These are phyloP conservation scores for Myotis brandtii DNA, from an alignment of 2,113 vertebrate genomes.

Conservation along the genomic window DNA sequence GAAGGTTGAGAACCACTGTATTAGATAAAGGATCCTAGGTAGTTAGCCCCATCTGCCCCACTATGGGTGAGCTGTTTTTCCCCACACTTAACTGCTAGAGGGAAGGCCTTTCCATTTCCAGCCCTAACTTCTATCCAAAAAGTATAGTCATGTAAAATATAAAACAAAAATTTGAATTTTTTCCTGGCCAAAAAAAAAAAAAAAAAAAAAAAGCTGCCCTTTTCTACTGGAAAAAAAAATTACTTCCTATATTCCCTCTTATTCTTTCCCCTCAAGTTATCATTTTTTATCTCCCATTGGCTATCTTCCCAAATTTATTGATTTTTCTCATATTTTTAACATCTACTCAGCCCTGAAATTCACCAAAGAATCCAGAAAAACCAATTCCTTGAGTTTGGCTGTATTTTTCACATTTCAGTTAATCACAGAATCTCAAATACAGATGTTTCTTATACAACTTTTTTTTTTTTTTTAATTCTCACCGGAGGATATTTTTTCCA, in stretches of 20 bases:
- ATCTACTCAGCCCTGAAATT: not conserved
- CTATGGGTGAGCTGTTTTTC: not conserved
- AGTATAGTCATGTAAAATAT: not conserved
- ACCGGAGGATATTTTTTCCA: no score
- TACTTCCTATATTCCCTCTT: not conserved
- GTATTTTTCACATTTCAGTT: not conserved
- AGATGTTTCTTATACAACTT: not conserved
- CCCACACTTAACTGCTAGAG: not conserved
- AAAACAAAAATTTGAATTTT: not conserved
- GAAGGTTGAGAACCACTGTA: no score
- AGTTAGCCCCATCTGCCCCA: not conserved
- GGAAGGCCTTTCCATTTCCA: not conserved
- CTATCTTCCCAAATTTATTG: not conserved
- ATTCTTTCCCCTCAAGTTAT: not conserved
- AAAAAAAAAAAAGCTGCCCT: not conserved
- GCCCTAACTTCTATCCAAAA: not conserved
- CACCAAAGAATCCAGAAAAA: constrained; percentile 11
- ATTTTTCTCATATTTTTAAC: not conserved
- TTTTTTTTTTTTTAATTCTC: no score
- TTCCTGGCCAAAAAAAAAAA: not conserved
- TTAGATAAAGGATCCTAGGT: not conserved
- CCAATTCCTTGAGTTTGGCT: not conserved
- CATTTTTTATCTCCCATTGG: not conserved
- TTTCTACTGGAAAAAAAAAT: constrained; percentile 7
- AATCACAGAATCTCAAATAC: not conserved